Percentiles rank a stretch among this genome's conserved stretches.
Evolutionary conservation across 2,113 vertebrate genomes (phyloP).

Genomic region (Laticauda laticaudata): DNA sequence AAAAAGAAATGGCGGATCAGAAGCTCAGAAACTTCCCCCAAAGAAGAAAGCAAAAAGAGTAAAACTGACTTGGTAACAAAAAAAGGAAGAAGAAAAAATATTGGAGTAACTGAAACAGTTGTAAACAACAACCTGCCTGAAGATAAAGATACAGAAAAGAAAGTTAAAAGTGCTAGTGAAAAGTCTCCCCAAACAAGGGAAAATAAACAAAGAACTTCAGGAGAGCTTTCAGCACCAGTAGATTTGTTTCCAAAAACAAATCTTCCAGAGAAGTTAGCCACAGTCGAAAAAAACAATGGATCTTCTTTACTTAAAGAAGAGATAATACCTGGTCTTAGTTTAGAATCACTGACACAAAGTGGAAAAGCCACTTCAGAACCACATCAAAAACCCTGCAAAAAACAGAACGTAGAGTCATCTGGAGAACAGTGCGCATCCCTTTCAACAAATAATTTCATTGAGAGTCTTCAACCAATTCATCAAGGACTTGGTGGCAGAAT

Average conservation of each 20-base stretch:
- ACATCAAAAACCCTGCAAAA: not conserved
- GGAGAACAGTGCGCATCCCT: not conserved
- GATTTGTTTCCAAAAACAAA: slow-evolving; percentile 1
- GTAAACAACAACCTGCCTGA: not conserved
- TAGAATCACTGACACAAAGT: not conserved
- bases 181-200: not conserved
- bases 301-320: not conserved
- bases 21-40: not conserved
- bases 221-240: not conserved
- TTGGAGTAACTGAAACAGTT: not conserved
- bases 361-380: not conserved
- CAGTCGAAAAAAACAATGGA: not conserved
- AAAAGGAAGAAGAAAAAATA: not conserved
- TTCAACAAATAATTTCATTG: slow-evolving; percentile 1
- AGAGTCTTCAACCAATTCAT: slow-evolving; percentile 17
- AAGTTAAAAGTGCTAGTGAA: not conserved
- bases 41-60: slow-evolving; percentile 10
- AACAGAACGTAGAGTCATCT: not conserved
- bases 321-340: not conserved
- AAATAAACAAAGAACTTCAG: not conserved
- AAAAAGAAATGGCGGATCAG: slow-evolving; percentile 7
- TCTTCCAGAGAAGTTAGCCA: not conserved
- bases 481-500: fast-evolving
- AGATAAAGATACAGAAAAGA: slow-evolving; percentile 3
- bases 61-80: not conserved